Evolutionary conservation across 2,113 vertebrate genomes (phyloP), one percentile per base, ranked within the genome.

Genomic region (Lycocorax pyrrhopterus): DNA sequence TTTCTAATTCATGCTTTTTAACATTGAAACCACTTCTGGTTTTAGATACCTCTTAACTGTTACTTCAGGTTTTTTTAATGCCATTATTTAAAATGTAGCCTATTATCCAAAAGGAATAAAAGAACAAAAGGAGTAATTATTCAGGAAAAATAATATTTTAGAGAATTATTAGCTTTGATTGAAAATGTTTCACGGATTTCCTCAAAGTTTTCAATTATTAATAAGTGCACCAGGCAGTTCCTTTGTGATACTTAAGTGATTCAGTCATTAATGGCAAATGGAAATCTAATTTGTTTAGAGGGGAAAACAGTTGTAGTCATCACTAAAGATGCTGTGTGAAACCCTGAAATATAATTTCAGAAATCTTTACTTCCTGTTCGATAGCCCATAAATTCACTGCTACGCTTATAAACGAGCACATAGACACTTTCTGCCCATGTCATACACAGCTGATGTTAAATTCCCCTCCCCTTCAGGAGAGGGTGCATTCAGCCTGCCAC

Each of bases 251-350:
- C 62, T 94, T 74, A 90, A 94, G 91, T 66, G 71, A 86, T 87
- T 87, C 52, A 77, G 55, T 86, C 85, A 60, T 90, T 97, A 95
- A 86, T 75, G 93, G 64, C 76, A 96, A 97, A 96, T 95, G 89
- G 95, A 93, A 80, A 76, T 83, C 25, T 90, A 75, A 80, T 92
- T 79, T 81, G 74, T 74, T 93, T 80, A 67, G 75, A 68, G 46
- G 12, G 13, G 13, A 71, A 91, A 91, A 37, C 35, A 56, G 22
- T 44, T 81, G 56, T 44, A 77, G 47, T 78, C 44, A 68, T 67
- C 39, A 27, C 52, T 83, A 23, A 80, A 83, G 75, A 69, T 85
- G 60, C 47, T 74, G 58, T 1, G 0, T 72, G 71, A 83, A 91
- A 86, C 39, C 41, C n/a, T 33, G 72, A 69, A 63, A 69, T 60